phyloP scores from a whole-genome alignment of 1,140 invertebrate genomes.

The Diorhabda carinulata region DNA sequence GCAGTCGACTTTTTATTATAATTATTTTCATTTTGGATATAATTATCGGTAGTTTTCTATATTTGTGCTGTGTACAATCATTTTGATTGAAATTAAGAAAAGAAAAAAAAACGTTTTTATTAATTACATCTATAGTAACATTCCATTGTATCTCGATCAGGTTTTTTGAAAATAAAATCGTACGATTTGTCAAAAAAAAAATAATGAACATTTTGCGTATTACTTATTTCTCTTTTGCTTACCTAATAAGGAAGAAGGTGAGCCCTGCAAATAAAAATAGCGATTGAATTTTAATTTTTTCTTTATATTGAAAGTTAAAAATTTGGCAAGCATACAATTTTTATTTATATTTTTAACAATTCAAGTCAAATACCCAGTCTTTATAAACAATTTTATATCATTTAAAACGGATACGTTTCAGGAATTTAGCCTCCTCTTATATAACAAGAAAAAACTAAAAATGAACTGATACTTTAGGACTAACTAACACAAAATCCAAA shows the following conservation, averaged over 20 bases:
- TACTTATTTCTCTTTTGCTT: constrained; percentile 3
- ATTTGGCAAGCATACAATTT: background rate
- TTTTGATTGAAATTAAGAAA: constrained; percentile 14
- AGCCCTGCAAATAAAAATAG: constrained; percentile 7
- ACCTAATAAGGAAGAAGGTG: constrained; percentile 21
- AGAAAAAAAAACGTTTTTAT: background rate
- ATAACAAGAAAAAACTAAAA: background rate
- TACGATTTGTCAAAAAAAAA: constrained; percentile 31
- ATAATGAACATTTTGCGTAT: constrained; percentile 10
- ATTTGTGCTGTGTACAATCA: constrained; percentile 40
- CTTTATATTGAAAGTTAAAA: background rate
- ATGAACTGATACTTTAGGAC: too few relatives aligned
- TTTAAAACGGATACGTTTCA: too few relatives aligned
- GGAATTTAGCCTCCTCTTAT: too few relatives aligned
- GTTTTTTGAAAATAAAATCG: constrained; percentile 30
- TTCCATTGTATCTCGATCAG: constrained; percentile 26
- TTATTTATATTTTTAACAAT: too few relatives aligned
- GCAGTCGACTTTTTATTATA: background rate
- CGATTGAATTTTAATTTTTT: background rate
- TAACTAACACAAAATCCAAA: too few relatives aligned
- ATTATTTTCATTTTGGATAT: background rate
- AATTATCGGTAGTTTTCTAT: constrained; percentile 19
- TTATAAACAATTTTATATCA: too few relatives aligned
- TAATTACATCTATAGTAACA: constrained; percentile 28
- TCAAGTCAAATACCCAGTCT: too few relatives aligned